Conservation (phyloP, 2,888 invertebrate genomes). For the Cepaea hortensis region DNA sequence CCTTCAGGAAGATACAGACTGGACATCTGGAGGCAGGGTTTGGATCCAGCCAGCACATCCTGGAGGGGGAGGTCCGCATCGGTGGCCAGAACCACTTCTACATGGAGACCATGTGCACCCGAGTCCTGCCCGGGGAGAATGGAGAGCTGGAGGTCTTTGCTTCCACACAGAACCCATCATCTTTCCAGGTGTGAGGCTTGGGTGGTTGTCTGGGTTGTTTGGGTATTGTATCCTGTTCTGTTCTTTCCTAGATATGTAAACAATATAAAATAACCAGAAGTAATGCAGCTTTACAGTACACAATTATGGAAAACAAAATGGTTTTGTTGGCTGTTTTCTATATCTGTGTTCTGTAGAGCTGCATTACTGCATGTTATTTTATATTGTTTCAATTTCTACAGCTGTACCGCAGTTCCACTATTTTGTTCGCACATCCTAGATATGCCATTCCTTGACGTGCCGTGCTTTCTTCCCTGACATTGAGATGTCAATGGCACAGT, state of each 20-base stretch:
- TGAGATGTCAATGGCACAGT: too few relatives aligned
- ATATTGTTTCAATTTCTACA: too few relatives aligned
- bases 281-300: too few relatives aligned
- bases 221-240: neutral
- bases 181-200: conserved; percentile 65
- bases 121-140: conserved; percentile 80
- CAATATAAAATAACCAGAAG: too few relatives aligned
- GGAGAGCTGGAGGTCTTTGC: conserved; percentile 90
- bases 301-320: too few relatives aligned
- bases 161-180: conserved; percentile 83
- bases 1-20: neutral
- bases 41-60: conserved; percentile 82
- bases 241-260: neutral
- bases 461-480: too few relatives aligned
- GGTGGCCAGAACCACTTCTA: conserved; percentile 98
- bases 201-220: neutral
- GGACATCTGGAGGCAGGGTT: conserved; percentile 85
- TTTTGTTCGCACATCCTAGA: too few relatives aligned
- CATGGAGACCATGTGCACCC: conserved; percentile 85
- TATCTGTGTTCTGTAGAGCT: too few relatives aligned
- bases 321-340: too few relatives aligned
- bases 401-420: too few relatives aligned
- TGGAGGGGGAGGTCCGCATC: conserved; percentile 87
- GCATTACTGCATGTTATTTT: too few relatives aligned
- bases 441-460: too few relatives aligned